Conservation (phyloP, 2,113 vertebrate species). For the Propithecus coquereli region DNA sequence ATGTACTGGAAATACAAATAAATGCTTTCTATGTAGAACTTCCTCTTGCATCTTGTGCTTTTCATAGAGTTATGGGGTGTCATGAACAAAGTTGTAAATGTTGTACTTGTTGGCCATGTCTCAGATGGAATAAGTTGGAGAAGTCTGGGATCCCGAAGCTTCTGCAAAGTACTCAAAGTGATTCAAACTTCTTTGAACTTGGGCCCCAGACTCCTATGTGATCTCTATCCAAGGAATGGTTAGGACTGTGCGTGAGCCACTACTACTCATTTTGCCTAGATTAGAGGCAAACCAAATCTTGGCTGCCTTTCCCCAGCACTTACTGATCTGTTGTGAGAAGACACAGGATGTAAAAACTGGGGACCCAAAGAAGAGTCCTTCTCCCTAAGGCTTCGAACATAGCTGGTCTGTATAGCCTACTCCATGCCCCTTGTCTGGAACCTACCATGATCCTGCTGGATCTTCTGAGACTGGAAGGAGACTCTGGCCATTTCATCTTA, state of each 20-base stretch:
- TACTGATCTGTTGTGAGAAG: background rate
- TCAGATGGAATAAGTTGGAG: background rate
- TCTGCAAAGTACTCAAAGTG: background rate
- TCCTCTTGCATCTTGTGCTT: constrained; percentile 21
- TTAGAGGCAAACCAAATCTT: background rate
- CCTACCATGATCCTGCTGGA: background rate
- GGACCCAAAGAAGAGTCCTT: background rate
- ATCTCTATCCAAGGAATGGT: background rate
- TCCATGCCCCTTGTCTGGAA: background rate
- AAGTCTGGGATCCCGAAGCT: background rate
- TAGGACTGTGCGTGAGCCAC: background rate
- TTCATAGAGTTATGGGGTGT: background rate
- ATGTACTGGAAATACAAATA: constrained; percentile 82
- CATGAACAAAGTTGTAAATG: background rate
- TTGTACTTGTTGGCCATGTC: background rate
- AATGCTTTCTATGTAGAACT: constrained; percentile 82
- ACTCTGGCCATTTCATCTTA: accelerated
- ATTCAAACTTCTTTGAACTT: background rate
- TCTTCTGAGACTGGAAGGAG: background rate
- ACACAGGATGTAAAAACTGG: background rate
- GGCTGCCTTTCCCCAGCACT: background rate
- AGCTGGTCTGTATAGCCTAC: background rate
- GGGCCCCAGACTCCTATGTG: background rate
- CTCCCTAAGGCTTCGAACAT: background rate
- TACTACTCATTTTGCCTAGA: background rate